Evolutionary conservation across 2,113 vertebrate species (phyloP).

Genomic region (Corythoichthys intestinalis): DNA sequence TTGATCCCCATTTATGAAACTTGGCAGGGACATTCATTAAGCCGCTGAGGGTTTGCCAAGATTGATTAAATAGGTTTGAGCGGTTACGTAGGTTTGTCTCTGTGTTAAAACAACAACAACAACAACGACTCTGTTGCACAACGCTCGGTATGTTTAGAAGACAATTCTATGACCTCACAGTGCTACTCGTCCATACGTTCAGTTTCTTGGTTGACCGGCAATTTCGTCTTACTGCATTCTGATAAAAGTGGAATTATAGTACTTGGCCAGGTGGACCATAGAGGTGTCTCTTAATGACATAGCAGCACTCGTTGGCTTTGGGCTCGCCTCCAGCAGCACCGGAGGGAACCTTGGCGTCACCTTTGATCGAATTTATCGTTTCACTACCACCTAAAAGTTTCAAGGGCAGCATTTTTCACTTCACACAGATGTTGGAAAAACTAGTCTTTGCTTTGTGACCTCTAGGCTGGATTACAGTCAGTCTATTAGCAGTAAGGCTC

Average conservation of each 20-base stretch:
- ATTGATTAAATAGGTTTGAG: conserved; percentile 69
- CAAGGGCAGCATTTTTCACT: neutral
- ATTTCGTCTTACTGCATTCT: neutral
- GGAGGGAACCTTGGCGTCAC: neutral
- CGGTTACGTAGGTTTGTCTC: conserved; percentile 38
- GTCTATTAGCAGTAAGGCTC: neutral
- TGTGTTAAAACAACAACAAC: conserved; percentile 62
- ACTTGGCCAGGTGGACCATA: neutral
- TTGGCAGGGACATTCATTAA: conserved; percentile 76
- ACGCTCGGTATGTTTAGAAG: conserved; percentile 24
- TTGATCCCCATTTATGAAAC: conserved; percentile 75
- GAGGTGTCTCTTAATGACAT: neutral
- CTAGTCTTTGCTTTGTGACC: neutral
- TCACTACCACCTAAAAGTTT: neutral
- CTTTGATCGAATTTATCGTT: neutral
- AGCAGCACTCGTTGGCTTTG: neutral
- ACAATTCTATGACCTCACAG: neutral
- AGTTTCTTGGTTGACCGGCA: neutral
- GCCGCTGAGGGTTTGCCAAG: conserved; percentile 59
- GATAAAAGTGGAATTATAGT: neutral
- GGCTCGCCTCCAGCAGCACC: neutral
- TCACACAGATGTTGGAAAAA: neutral
- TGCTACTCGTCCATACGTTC: neutral
- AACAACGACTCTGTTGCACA: conserved; percentile 49
- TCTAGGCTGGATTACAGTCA: neutral